Base-by-base conservation (phyloP, 2,888 invertebrate species). In the Fissipunctia ypsillon region DNA sequence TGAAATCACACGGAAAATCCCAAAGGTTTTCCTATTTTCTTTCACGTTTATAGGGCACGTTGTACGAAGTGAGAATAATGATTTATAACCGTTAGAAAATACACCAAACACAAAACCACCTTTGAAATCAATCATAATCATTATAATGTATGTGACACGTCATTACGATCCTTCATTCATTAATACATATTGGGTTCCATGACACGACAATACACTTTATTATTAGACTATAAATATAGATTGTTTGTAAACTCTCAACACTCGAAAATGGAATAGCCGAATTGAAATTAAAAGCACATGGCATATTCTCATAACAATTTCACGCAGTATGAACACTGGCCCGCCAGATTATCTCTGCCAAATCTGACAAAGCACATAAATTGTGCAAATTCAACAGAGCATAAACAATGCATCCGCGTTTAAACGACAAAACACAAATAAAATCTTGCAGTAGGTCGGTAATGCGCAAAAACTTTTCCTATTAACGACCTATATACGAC, bases 381-480 rank as follows among this genome's bases (percentile, higher is more conserved):
- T 88, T 90, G 84, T 84, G 75, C 82, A 76, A 84, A 84, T 80
- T 84, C 84, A 88, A 72, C 83, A 76, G 79, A 86, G 84, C 87
- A 85, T 86, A 88, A 87, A 88, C 85, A 90, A 86, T 88, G 83
- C 84, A 86, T 87, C 78, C 81, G 71, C 74, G 76, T 87, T 88
- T 73, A 77, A 87, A 81, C 74, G 76, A 85, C 83, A 83, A 74
- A 83, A 83, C 78, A 79, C 73, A 83, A 84, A 86, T 84, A 84
- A 83, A 85, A 85, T 83, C 54, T 64, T 78, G 85, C 87, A 81
- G 78, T 81, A 80, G 82, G 83, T 84, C 87, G 77, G 87, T 87
- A 90, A 81, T 91, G 89, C 89, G 91, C 90, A 89, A 90, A 91
- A 93, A 94, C 87, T 93, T 94, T 91, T 87, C 88, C 90, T 91